Conservation (phyloP, 2,113 vertebrate genomes). For the Reinhardtius hippoglossoides region DNA sequence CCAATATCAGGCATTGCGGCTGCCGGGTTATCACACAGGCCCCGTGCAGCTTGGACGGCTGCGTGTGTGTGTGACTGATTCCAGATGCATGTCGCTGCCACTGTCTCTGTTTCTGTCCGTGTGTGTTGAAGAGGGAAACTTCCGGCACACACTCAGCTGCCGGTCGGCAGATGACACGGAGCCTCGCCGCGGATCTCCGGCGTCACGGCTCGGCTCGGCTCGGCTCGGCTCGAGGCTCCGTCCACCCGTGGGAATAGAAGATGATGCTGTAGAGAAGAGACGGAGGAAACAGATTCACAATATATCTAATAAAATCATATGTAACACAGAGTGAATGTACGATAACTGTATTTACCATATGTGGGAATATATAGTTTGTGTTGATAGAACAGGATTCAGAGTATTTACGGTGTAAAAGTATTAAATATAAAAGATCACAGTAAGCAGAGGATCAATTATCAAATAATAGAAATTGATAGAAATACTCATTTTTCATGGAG, state of each 20-base stretch:
- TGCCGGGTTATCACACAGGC: slow-evolving; percentile 64
- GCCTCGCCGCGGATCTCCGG: slow-evolving; percentile 13
- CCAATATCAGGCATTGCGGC: slow-evolving; percentile 44
- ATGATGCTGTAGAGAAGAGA: not conserved
- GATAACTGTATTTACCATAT: too few species aligned
- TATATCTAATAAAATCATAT: too few species aligned
- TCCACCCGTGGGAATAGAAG: too few species aligned
- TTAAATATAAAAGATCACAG: too few species aligned
- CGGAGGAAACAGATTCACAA: not conserved
- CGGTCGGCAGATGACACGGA: not conserved
- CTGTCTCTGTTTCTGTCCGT: not conserved
- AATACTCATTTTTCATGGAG: too few species aligned
- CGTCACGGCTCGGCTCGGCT: too few species aligned
- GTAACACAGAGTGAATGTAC: too few species aligned
- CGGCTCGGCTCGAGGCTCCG: too few species aligned
- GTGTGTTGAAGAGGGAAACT: not conserved
- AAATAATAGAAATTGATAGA: not conserved
- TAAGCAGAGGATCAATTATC: not conserved
- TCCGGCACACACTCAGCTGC: slow-evolving; percentile 20
- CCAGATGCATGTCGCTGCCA: slow-evolving; percentile 16
- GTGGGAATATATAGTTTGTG: not conserved
- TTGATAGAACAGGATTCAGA: not conserved
- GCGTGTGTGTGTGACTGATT: slow-evolving; percentile 36
- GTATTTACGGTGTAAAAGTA: too few species aligned
- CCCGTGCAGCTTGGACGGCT: slow-evolving; percentile 46